Percentiles rank a stretch among this genome's conserved stretches.
Conservation (phyloP, 2,888 invertebrate genomes). For the Troides oblongomaculatus region DNA sequence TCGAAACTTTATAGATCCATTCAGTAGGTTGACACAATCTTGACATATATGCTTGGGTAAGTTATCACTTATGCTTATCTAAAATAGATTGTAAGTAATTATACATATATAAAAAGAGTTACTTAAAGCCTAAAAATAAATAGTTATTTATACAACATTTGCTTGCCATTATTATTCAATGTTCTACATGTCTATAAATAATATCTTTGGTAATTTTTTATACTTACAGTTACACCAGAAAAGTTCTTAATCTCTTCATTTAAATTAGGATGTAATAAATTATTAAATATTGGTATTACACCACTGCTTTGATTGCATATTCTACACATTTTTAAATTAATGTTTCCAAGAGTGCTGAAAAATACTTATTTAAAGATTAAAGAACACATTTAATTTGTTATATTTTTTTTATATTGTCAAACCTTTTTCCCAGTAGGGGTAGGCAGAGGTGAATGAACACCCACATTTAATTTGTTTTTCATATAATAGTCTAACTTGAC, state of each 20-base stretch:
- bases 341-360: slow-evolving; percentile 44
- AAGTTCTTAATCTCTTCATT: slow-evolving; percentile 63
- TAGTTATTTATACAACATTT: too few relatives aligned
- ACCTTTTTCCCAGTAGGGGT: too few relatives aligned
- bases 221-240: slow-evolving; percentile 64
- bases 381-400: neutral
- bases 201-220: neutral
- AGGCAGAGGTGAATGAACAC: too few relatives aligned
- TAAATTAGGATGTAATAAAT: slow-evolving; percentile 56
- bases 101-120: neutral
- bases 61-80: slow-evolving; percentile 57
- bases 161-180: too few relatives aligned
- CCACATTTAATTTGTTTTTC: neutral
- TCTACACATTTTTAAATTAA: slow-evolving; percentile 50
- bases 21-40: slow-evolving; percentile 61
- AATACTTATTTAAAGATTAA: neutral
- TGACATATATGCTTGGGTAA: slow-evolving; percentile 63
- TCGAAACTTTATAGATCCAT: slow-evolving; percentile 68
- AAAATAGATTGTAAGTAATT: slow-evolving; percentile 31
- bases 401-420: too few relatives aligned
- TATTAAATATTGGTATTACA: slow-evolving; percentile 64
- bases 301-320: slow-evolving; percentile 61
- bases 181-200: too few relatives aligned
- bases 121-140: neutral
- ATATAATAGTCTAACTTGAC: neutral